Conservation (phyloP, 2,113 vertebrate species). For the Collichthys lucidus region DNA sequence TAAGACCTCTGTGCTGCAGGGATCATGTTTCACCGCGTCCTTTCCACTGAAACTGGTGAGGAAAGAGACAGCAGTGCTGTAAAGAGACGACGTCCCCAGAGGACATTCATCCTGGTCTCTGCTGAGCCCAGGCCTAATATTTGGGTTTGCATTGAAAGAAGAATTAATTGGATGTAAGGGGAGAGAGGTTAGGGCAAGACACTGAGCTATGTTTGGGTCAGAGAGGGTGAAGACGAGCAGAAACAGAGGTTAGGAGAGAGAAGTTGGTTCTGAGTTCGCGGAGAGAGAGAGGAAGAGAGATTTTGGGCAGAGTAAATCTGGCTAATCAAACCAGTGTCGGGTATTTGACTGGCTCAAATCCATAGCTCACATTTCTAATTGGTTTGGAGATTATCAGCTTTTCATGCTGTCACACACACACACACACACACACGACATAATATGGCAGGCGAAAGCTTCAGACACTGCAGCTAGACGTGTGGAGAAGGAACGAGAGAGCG, state of each 20-base stretch:
- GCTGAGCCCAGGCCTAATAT: conserved; percentile 51
- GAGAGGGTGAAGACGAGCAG: conserved; percentile 30
- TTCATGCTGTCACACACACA: conserved; percentile 72
- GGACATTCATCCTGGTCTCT: conserved; percentile 43
- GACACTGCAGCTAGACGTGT: conserved; percentile 52
- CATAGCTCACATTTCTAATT: conserved; percentile 84
- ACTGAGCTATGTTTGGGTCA: conserved; percentile 31
- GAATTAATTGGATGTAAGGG: conserved; percentile 50
- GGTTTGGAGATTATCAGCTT: conserved; percentile 83
- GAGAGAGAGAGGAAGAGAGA: conserved; percentile 40
- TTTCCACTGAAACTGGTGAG: conserved; percentile 36
- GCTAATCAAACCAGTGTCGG: conserved; percentile 81
- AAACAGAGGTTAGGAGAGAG: conserved; percentile 24
- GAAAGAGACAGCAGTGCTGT: conserved; percentile 29
- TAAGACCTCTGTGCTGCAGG: conserved; percentile 38
- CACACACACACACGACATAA: conserved; percentile 43
- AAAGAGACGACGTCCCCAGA: conserved; percentile 42
- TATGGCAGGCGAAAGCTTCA: conserved; percentile 64
- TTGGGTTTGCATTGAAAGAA: conserved; percentile 61
- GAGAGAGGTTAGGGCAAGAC: conserved; percentile 48
- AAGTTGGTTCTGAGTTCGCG: background rate
- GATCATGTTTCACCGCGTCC: conserved; percentile 25
- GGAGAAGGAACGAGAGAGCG: conserved; percentile 33
- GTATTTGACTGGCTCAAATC: conserved; percentile 81
- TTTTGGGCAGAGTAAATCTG: conserved; percentile 75